Percentiles rank a stretch among this genome's conserved stretches.
Evolutionary conservation across 2,797 vertebrate species (phyloP).

Genomic region (Eulemur coronatus): DNA sequence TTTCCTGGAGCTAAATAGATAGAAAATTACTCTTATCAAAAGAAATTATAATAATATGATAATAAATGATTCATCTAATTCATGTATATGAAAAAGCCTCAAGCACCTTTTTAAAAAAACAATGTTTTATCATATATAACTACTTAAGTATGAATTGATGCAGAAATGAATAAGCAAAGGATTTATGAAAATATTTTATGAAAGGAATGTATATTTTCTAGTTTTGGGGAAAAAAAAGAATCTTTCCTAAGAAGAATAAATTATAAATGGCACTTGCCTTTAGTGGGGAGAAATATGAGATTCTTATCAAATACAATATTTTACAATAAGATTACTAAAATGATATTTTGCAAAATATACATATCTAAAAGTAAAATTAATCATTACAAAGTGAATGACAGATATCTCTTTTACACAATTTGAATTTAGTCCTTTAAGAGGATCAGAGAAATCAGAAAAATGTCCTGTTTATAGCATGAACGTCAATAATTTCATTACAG

Average conservation of each 20-base stretch:
- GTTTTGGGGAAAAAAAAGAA: neutral
- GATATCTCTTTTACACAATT: neutral
- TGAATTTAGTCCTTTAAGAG: neutral
- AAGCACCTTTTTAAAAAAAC: constrained; percentile 44
- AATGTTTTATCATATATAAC: constrained; percentile 46
- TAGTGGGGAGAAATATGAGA: neutral
- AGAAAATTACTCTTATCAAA: constrained; percentile 54
- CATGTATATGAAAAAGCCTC: constrained; percentile 1
- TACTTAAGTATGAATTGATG: constrained; percentile 58
- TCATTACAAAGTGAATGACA: neutral
- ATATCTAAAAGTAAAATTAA: neutral
- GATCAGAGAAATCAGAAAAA: neutral
- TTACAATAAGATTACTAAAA: neutral
- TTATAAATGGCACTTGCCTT: neutral
- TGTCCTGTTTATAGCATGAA: neutral
- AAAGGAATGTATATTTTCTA: neutral
- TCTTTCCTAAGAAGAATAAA: neutral
- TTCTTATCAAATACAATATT: neutral
- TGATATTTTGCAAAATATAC: neutral
- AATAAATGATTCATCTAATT: constrained; percentile 60
- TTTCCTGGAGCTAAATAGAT: constrained; percentile 40
- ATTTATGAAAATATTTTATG: neutral
- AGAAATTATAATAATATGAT: constrained; percentile 46
- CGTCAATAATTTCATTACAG: neutral
- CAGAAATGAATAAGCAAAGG: neutral